Percentiles rank a stretch among this genome's conserved stretches.
Evolutionary conservation across 2,888 invertebrate species (phyloP).

Genomic region (Morpho helenor): DNA sequence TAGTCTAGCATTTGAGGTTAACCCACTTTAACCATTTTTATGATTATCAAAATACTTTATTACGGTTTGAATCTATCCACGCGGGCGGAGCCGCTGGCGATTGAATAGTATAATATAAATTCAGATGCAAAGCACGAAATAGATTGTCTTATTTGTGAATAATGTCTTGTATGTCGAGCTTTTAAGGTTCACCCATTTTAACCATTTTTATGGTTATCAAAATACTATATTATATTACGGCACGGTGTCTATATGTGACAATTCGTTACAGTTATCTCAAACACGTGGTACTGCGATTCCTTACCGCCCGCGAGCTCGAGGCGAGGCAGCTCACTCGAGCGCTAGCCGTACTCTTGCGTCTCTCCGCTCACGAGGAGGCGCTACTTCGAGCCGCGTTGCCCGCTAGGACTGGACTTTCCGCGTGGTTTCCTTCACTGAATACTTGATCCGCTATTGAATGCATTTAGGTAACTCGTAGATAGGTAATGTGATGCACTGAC

Average conservation of each 20-base stretch:
- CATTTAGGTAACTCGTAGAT: background rate
- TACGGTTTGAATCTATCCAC: too few species aligned
- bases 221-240: too few species aligned
- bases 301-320: constrained; percentile 92
- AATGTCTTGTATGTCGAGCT: too few species aligned
- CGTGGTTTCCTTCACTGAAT: constrained; percentile 61
- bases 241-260: background rate
- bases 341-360: constrained; percentile 89
- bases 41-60: too few species aligned
- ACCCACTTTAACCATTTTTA: too few species aligned
- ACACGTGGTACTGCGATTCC: constrained; percentile 95
- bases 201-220: too few species aligned
- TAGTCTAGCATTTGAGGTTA: too few species aligned
- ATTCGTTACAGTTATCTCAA: constrained; percentile 83
- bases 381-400: constrained; percentile 87
- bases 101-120: too few species aligned
- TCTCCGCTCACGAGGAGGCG: constrained; percentile 92
- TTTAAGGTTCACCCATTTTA: too few species aligned
- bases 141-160: too few species aligned
- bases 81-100: too few species aligned
- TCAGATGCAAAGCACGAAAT: too few species aligned
- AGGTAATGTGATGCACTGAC: background rate
- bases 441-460: constrained; percentile 38
- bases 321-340: constrained; percentile 94
- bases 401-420: constrained; percentile 53